A percentile compares a stretch with the other conserved stretches of the same genome.
These are phyloP conservation scores for Proterorhinus semilunaris DNA, from an alignment of 2,113 vertebrate genomes.

Conservation along the genomic window DNA sequence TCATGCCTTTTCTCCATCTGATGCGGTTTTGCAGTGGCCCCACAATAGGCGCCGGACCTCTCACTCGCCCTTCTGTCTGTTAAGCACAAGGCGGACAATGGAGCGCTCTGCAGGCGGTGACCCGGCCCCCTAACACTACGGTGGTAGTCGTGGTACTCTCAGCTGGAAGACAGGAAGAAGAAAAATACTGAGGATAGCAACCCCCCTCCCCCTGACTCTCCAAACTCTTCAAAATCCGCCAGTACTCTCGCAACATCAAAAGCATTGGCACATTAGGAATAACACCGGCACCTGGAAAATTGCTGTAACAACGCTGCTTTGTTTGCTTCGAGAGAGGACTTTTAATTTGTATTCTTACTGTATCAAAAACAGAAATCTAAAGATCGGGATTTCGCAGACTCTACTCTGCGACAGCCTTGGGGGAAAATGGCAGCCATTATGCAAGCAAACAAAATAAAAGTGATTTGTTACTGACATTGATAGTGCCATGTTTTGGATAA, in stretches of 20 bases:
- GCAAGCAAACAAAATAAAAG: constrained; percentile 24
- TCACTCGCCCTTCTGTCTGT: constrained; percentile 51
- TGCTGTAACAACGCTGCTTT: constrained; percentile 12
- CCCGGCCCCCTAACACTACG: constrained; percentile 67
- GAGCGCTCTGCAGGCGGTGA: constrained; percentile 63
- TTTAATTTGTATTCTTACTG: constrained; percentile 4
- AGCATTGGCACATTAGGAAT: constrained; percentile 33
- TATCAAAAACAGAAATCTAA: not conserved
- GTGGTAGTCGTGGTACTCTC: constrained; percentile 57
- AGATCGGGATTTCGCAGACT: constrained; percentile 10
- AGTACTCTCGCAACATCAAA: constrained; percentile 34
- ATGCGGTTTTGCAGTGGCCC: constrained; percentile 59
- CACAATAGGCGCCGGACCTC: constrained; percentile 65
- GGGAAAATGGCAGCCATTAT: constrained; percentile 8
- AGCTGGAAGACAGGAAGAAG: constrained; percentile 68
- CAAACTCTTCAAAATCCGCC: constrained; percentile 5
- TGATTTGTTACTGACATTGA: constrained; percentile 32
- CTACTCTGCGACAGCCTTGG: constrained; percentile 18
- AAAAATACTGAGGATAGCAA: constrained; percentile 44
- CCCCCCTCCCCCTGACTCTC: constrained; percentile 23
- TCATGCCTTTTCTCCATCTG: constrained; percentile 42
- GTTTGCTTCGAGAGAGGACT: not conserved
- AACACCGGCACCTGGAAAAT: constrained; percentile 28
- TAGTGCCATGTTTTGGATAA: constrained; percentile 48
- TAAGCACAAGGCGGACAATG: constrained; percentile 67